Base-by-base conservation (phyloP, 2,113 vertebrate species). In the Rhabdornis inornatus region DNA sequence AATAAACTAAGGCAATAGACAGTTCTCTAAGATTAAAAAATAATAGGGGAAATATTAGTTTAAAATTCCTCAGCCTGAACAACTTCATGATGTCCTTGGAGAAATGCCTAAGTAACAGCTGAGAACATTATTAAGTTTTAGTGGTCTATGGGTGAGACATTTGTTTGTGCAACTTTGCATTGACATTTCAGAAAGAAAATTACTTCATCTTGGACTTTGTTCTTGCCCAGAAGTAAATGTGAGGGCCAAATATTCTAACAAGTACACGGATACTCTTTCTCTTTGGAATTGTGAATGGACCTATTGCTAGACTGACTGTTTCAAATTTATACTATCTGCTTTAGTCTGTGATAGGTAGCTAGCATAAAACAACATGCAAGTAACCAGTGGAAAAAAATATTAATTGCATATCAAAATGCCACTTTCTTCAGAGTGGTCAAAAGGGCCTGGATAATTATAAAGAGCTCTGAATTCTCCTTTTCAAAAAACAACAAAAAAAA, bases 181-280 rank as follows among this genome's bases (percentile, higher is more conserved):
- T 44, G n/a, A 53, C 15, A 49, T 74, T 83, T 65, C 49, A 60
- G 47, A 66, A 72, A 11, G 39, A 49, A 75, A 66, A 52, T 39
- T 50, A 15, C 31, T 59, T 84, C 3, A 30, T 52, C 14, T 13
- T 50, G 23, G 39, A 7, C 21, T 74, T 92, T 47, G 7, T 31
- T 78, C 59, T 81, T 74, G 12, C 19, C 30, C 14, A 44, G 44
- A 35, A 75, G 20, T 52, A 89, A 78, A 84, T 13, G 2, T 55
- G 56, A 55, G 4, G 16, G 50, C 5, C 42, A 83, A 80, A 66
- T 30, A 5, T 40, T 91, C 71, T 76, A 28, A 63, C 9, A 82
- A 42, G 35, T 9, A 25, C 4, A 35, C 0, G 1, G 4, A 28
- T 28, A n/a, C 4, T 10, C 15, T 39, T 17, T 55, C 52, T 85